Percentiles rank a stretch among this genome's conserved stretches.
phyloP scores from a whole-genome alignment of 2,113 vertebrate species.

The Fukomys damarensis region DNA sequence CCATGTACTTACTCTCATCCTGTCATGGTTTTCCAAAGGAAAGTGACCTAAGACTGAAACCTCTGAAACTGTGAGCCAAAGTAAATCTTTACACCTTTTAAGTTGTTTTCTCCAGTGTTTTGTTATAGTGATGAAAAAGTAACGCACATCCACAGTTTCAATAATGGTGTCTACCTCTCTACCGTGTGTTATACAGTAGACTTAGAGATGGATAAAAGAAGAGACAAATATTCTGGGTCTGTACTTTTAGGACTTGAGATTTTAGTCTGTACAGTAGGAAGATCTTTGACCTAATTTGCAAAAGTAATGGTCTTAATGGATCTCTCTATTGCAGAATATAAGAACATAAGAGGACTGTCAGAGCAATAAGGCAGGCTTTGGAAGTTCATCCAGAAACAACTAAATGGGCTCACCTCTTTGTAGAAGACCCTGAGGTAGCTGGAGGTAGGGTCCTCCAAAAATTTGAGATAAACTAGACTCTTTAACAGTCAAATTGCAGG shows the following conservation, averaged over 20 bases:
- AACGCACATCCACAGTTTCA: neutral
- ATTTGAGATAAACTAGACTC: neutral
- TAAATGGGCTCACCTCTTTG: neutral
- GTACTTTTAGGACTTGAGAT: neutral
- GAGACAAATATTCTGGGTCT: neutral
- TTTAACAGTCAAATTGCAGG: neutral
- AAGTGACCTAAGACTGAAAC: neutral
- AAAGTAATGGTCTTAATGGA: neutral
- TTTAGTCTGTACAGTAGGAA: neutral
- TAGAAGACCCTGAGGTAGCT: neutral
- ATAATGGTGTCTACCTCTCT: accelerated
- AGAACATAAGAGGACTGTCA: neutral
- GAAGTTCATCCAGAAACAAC: neutral
- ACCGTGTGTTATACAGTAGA: accelerated
- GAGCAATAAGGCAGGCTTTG: accelerated
- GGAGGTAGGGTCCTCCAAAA: neutral
- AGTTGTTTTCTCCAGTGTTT: neutral
- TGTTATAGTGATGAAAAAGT: neutral
- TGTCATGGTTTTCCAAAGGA: too few species aligned
- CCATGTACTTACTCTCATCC: too few species aligned
- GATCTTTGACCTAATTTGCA: neutral
- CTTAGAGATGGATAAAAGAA: neutral
- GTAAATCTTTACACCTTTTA: neutral
- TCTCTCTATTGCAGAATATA: neutral
- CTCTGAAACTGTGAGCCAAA: neutral